These are phyloP conservation scores for Lampris incognitus DNA, from an alignment of 2,113 vertebrate genomes.

Conservation along the genomic window DNA sequence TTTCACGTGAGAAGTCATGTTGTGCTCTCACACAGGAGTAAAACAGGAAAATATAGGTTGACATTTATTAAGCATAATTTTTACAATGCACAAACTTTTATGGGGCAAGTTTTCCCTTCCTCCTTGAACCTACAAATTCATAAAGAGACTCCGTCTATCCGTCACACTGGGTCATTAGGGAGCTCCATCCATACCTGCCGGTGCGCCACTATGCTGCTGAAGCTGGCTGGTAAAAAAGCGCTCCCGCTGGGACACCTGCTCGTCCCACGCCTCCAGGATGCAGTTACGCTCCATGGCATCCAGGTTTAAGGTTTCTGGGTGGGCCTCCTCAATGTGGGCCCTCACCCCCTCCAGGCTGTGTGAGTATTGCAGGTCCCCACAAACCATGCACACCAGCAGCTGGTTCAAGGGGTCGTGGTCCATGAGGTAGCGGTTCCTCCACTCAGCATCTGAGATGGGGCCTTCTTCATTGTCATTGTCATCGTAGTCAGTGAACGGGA, in stretches of 20 bases:
- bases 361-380: slow-evolving; percentile 84
- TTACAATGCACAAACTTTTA: too few species aligned
- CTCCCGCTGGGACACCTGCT: slow-evolving; percentile 83
- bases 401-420: slow-evolving; percentile 85
- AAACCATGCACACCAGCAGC: slow-evolving; percentile 89
- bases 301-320: slow-evolving; percentile 84
- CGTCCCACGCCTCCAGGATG: slow-evolving; percentile 88
- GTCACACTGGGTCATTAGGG: too few species aligned
- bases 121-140: too few species aligned
- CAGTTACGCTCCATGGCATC: slow-evolving; percentile 76
- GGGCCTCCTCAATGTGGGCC: slow-evolving; percentile 86
- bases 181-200: slow-evolving; percentile 53
- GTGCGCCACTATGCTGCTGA: slow-evolving; percentile 68
- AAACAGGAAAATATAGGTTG: too few species aligned
- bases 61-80: too few species aligned
- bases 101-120: background rate
- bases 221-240: slow-evolving; percentile 81
- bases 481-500: slow-evolving; percentile 48
- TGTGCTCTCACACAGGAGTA: too few species aligned
- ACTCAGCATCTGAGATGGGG: slow-evolving; percentile 59
- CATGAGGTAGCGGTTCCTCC: slow-evolving; percentile 86
- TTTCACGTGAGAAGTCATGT: too few species aligned
- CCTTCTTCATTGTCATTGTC: slow-evolving; percentile 36
- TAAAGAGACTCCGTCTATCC: background rate
- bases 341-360: slow-evolving; percentile 80